Evolutionary conservation across 2,797 vertebrate species (phyloP), one percentile per base, ranked within the genome.

Genomic region (Dermochelys coriacea): DNA sequence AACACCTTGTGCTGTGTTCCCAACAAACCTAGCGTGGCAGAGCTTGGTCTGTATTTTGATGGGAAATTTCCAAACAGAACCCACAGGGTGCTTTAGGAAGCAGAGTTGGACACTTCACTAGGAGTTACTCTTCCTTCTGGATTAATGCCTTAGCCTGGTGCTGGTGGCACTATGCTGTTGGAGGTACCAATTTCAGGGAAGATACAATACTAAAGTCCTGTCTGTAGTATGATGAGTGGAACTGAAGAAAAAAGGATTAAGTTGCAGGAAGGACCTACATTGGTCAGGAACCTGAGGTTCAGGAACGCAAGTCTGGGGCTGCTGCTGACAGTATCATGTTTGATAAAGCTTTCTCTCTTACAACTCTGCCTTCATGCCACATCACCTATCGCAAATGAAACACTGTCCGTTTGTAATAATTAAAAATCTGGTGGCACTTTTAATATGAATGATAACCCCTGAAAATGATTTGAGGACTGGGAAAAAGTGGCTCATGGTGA

Each of bases 341-440:
- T 41, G 41, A 41, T 41, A 41, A 41, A 41, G 41, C 41, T 41
- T 41, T 41, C 41, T 41, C 41, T 41, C 41, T 82, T 0, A 0
- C 7, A 80, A 49, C 79, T 94, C 59, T 77, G 64, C 87, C 88
- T 84, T 95, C 45, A 84, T 0, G 3, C 21, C n/a, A 23, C 49
- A 54, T 86, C 83, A 95, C 88, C 49, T 93, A 27, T 29, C 5
- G 14, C 74, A 47, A 47, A 41, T 12, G 23, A 74, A 74, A 74
- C 37, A 41, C n/a, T 45, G n/a, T n/a, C 18, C 77, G 51, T 54
- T 92, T 45, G 50, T 64, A 59, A 64, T 82, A 77, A 34, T 91
- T 95, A 94, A 95, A 89, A 77, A 82, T 75, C 86, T 80, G 25
- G 3, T 59, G 75, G 80, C 59, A 34, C 80, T 61, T 87, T 83